Base-by-base conservation (phyloP, 2,113 vertebrate genomes). In the Trochalopteron elliotii region DNA sequence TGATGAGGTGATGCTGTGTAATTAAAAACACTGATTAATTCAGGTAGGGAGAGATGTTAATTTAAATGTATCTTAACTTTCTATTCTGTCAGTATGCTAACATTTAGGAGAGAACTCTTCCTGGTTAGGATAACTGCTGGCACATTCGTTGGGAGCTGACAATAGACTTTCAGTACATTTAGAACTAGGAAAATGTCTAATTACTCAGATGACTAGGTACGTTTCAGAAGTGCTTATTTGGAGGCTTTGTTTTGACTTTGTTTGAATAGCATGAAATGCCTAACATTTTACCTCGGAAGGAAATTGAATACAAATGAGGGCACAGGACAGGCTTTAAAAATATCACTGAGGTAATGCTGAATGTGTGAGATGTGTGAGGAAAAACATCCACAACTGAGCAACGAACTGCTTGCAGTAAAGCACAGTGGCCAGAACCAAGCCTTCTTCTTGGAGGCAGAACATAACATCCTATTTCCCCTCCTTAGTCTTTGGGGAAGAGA, bases 191-290 rank as follows among this genome's bases (percentile, higher is more conserved):
- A 85, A 89, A 87, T 94, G 89, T 90, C 77, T 95, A 42, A 94
- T 96, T 97, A 94, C 75, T 84, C 91, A 96, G 89, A 96, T 94
- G 92, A 87, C 81, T 95, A 89, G 81, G 78, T 95, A 70, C 4
- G 0, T 56, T 92, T 82, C 61, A 83, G 61, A 82, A 94, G 84
- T 18, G 70, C 78, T 94, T 82, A 49, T 92, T 85, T 87, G 90
- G 59, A 95, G 19, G 74, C 75, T 96, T 91, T 93, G 69, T 91
- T 94, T 94, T 94, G 87, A 79, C 74, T 92, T 94, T 75, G 83
- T 92, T 89, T 83, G 87, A 91, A 61, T 50, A 87, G 70, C 67
- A 22, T 22, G 40, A 82, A 78, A 93, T 83, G 87, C 74, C 55
- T 92, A 80, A 83, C 77, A 16, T 93, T 92, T 95, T 90, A 63